Evolutionary conservation across 2,888 invertebrate genomes (phyloP).

Genomic region (Hemicrepidius hirtus): DNA sequence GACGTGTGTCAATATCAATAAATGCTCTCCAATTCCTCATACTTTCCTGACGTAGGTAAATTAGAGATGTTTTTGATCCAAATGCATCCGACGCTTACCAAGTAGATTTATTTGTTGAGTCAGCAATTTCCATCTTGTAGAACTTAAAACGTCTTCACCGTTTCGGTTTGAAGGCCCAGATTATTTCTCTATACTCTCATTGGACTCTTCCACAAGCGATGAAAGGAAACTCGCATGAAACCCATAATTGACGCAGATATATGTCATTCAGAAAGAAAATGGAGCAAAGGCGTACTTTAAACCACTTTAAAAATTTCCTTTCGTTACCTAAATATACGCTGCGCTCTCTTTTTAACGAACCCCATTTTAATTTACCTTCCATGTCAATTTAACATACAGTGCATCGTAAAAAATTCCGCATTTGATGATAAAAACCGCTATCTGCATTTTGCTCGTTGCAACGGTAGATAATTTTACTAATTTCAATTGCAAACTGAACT

Average conservation of each 20-base stretch:
- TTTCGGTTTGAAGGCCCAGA: constrained; percentile 34
- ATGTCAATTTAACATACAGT: constrained; percentile 17
- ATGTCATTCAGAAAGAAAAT: not conserved
- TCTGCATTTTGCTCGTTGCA: constrained; percentile 37
- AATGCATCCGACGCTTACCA: constrained; percentile 44
- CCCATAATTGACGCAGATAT: constrained; percentile 27
- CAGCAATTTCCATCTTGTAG: constrained; percentile 43
- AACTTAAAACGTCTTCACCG: constrained; percentile 46
- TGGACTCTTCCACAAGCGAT: constrained; percentile 17
- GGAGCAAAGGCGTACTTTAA: not conserved
- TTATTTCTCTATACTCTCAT: constrained; percentile 38
- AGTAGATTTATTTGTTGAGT: constrained; percentile 49
- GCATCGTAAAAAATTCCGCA: constrained; percentile 24
- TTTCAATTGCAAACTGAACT: constrained; percentile 44
- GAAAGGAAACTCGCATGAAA: constrained; percentile 31
- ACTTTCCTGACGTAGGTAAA: constrained; percentile 54
- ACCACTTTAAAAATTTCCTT: not conserved
- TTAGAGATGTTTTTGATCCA: constrained; percentile 51
- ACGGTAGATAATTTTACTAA: constrained; percentile 17
- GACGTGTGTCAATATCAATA: constrained; percentile 69
- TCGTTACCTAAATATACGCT: not conserved
- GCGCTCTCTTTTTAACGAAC: not conserved
- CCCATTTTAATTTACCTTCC: constrained; percentile 7
- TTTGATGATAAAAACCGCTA: constrained; percentile 41
- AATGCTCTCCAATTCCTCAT: constrained; percentile 61